Evolutionary conservation across 2,797 vertebrate genomes (phyloP).

Genomic region (Urosaurus nigricauda): DNA sequence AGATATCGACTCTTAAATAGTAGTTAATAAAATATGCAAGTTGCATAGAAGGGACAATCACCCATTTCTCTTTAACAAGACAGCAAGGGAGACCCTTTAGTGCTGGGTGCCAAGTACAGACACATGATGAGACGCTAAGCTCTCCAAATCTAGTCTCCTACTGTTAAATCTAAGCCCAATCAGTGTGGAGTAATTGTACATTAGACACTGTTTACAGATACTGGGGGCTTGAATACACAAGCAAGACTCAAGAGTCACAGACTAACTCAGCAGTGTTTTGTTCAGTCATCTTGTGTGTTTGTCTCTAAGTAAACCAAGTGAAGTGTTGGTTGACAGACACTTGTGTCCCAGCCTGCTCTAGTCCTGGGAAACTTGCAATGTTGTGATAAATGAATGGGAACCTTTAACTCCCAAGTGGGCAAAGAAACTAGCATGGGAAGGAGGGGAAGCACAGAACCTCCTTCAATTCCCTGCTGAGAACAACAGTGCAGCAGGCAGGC

Average conservation of each 20-base stretch:
- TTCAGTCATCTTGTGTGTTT: neutral
- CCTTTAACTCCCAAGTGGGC: neutral
- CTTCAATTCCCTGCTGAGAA: neutral
- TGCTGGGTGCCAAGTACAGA: neutral
- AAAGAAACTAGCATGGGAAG: fast-evolving
- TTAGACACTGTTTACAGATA: neutral
- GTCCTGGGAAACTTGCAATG: neutral
- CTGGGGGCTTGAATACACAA: neutral
- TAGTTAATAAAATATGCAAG: neutral
- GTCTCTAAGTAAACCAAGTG: neutral
- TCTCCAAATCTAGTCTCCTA: neutral
- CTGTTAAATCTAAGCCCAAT: neutral
- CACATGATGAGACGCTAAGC: neutral
- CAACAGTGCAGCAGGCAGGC: conserved; percentile 1
- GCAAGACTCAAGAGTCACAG: neutral
- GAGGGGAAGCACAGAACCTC: neutral
- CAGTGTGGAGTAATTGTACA: too few species aligned
- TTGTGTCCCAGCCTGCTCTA: neutral
- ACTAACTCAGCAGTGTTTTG: neutral
- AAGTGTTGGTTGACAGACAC: neutral
- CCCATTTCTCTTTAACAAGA: neutral
- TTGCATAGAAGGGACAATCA: neutral
- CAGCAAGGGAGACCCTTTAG: neutral
- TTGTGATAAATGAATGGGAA: neutral
- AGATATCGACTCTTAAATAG: neutral